These are phyloP conservation scores for Ooceraea biroi DNA, from an alignment of 1,140 invertebrate species.

Conservation along the genomic window DNA sequence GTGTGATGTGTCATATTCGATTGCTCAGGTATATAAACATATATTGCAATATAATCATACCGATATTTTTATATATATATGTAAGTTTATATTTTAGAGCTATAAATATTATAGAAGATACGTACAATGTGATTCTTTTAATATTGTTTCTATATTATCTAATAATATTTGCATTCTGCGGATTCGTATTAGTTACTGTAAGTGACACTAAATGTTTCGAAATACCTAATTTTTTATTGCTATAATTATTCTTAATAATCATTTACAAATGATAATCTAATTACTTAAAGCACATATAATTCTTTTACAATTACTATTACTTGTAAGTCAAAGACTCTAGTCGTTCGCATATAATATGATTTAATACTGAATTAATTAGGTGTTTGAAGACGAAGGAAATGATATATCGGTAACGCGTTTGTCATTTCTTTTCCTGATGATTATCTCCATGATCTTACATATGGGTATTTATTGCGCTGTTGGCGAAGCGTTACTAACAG, in stretches of 20 bases:
- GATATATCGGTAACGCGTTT: too few species aligned
- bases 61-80: too few species aligned
- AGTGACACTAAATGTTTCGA: neutral
- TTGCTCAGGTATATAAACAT: slow-evolving; percentile 29
- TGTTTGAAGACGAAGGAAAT: neutral
- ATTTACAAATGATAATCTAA: too few species aligned
- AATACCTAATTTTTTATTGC: neutral
- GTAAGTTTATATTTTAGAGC: slow-evolving; percentile 14
- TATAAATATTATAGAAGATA: slow-evolving; percentile 30
- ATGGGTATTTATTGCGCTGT: too few species aligned
- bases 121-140: slow-evolving; percentile 40
- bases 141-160: slow-evolving; percentile 28
- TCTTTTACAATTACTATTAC: neutral
- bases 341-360: too few species aligned
- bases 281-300: too few species aligned
- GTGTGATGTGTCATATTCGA: neutral
- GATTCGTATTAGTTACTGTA: slow-evolving; percentile 32
- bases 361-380: neutral
- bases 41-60: too few species aligned
- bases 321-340: neutral
- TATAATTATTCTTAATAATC: neutral
- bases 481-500: too few species aligned
- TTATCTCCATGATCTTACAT: too few species aligned
- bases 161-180: slow-evolving; percentile 2
- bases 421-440: too few species aligned